Evolutionary conservation across 2,888 invertebrate genomes (phyloP), one percentile per base, ranked within the genome.

Genomic region (Hirtodrosophila duncani): DNA sequence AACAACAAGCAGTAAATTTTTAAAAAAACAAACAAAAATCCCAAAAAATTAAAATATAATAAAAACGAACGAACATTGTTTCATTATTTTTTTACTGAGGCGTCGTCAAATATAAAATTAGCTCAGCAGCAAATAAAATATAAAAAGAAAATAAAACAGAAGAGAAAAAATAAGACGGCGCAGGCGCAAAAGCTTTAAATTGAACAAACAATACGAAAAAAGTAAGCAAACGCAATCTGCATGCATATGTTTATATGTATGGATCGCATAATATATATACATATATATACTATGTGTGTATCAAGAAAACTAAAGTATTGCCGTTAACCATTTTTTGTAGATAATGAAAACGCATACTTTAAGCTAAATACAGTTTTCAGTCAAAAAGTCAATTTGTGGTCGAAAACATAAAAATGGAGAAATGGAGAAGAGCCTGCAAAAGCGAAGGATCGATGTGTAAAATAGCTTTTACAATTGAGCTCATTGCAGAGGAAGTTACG

Each of bases 141-240:
- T 24, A 21, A 17, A 9, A 17, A 11, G 17, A 8, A 3, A 17
- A 6, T 3, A 7, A 1, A 6, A 27, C 5, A 23, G 6, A 27
- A 37, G 16, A 10, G 20, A 9, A 10, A 16, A 34, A 10, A 27
- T 26, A 51, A 29, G 80, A 57, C 61, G 80, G 59, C 62, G 69
- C 67, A 66, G 72, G 67, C 77, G 80, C 81, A 75, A 79, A 77
- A 81, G 81, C 80, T 77, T 78, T 81, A 78, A 78, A 75, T 67
- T 77, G 63, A 75, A 69, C 58, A 63, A 59, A 56, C 20, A 45
- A 41, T 18, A 43, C 53, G 48, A 64, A 37, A 34, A 41, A 36
- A 24, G 24, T 5, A n/a, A 33, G 27, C 14, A 14, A 33, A 20
- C 27, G 14, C 4, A 31, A 37, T 18, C 11, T 23, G 21, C n/a